Base-by-base conservation (phyloP, 2,888 invertebrate genomes). In the Scaptomyza polygonia region DNA sequence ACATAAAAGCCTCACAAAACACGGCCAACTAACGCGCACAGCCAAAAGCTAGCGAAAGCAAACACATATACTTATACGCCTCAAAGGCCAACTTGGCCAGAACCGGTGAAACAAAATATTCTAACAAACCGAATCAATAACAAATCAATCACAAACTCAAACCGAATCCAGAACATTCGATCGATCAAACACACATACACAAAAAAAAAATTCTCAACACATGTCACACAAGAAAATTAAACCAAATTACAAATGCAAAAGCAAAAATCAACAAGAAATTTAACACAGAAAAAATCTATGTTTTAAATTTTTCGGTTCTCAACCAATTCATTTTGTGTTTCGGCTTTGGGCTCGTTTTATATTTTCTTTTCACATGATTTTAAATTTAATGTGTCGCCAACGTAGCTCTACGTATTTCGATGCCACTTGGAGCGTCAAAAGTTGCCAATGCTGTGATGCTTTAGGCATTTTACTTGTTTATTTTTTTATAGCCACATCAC, bases 141-240 rank as follows among this genome's bases (percentile, higher is more conserved):
- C 70, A 63, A 72, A 59, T 67, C 77, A 61, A 51, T 70, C 72
- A 67, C 54, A 49, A 55, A 54, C 54, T 30, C 57, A 54, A 67
- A 36, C 30, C 42, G 73, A 68, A 65, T 64, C 59, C 81, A 70
- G 62, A 74, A 51, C 80, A 84, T 84, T 81, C 53, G 75, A 86
- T 80, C 74, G 81, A 83, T 69, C 70, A 85, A 69, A 82, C 79
- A 61, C 45, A 48, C 58, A 70, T 64, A 57, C 52, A 77, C 44
- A 36, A 43, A 59, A 39, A 29, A 45, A 63, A 39, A 70, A 62
- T 44, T 61, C 51, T 59, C 34, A 76, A 63, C 55, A 43, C 53
- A 70, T 62, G 53, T 52, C 61, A 49, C 58, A 67, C 75, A 80
- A 62, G 63, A 67, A 70, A 69, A 67, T 68, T 70, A 36, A 68